A percentile compares a stretch with the other conserved stretches of the same genome.
These are phyloP conservation scores for Gastracanthus pulcherrimus DNA, from an alignment of 2,888 invertebrate genomes.

Conservation along the genomic window DNA sequence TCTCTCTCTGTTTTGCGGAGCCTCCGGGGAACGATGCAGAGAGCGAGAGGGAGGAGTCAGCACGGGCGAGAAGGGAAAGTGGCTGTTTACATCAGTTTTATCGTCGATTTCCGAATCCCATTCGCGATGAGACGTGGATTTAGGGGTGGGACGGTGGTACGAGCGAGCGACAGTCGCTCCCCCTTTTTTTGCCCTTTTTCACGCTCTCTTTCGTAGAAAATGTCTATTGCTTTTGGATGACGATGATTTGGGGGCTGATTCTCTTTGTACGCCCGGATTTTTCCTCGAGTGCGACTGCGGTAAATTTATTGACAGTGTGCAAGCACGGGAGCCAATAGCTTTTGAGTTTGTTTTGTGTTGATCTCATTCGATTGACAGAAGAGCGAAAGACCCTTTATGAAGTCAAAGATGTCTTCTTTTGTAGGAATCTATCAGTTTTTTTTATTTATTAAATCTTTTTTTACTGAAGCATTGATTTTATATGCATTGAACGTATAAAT, in stretches of 20 bases:
- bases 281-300: slow-evolving; percentile 4
- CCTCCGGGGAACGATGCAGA: slow-evolving; percentile 66
- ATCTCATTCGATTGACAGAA: slow-evolving; percentile 20
- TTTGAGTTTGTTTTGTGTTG: slow-evolving; percentile 40
- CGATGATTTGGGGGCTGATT: slow-evolving; percentile 40
- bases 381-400: background rate
- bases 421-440: background rate
- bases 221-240: slow-evolving; percentile 45
- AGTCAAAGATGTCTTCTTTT: background rate
- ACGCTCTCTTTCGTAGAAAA: slow-evolving; percentile 41
- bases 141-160: slow-evolving; percentile 3
- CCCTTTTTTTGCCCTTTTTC: slow-evolving; percentile 27
- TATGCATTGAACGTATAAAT: too few relatives aligned
- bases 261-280: slow-evolving; percentile 2
- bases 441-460: too few relatives aligned
- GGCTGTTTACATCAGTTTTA: slow-evolving; percentile 75
- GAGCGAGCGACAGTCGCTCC: slow-evolving; percentile 12
- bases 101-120: slow-evolving; percentile 73
- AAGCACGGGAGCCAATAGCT: slow-evolving; percentile 31
- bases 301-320: slow-evolving; percentile 48
- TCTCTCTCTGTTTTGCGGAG: slow-evolving; percentile 36
- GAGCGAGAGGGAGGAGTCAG: slow-evolving; percentile 52
- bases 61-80: slow-evolving; percentile 71
- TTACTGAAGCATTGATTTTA: too few relatives aligned
- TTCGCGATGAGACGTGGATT: slow-evolving; percentile 44